These are phyloP conservation scores for Drosophila mettleri DNA, from an alignment of 2,888 invertebrate genomes.

Conservation along the genomic window DNA sequence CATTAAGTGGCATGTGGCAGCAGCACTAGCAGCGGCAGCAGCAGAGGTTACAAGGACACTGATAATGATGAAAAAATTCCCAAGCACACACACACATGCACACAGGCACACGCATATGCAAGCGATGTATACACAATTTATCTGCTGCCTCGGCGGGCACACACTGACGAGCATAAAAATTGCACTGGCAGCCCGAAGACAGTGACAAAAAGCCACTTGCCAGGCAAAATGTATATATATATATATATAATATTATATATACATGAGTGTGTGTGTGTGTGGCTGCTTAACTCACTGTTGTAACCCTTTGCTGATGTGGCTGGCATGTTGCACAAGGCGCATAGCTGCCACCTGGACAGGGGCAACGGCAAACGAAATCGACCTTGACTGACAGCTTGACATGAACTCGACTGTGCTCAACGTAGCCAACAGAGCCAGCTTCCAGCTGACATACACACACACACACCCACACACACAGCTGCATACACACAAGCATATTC, in stretches of 20 bases:
- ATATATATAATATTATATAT: conserved; percentile 6
- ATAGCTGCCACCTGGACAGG: conserved; percentile 47
- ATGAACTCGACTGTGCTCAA: conserved; percentile 74
- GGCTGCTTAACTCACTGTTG: conserved; percentile 18
- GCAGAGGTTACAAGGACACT: conserved; percentile 69
- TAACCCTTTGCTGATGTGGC: conserved; percentile 34
- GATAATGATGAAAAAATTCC: conserved; percentile 78
- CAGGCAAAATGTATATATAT: conserved; percentile 34
- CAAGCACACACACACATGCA: conserved; percentile 26
- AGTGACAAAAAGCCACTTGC: conserved; percentile 78
- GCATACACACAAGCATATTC: not conserved
- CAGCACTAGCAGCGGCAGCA: conserved; percentile 40
- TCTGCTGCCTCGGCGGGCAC: conserved; percentile 42
- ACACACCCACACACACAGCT: conserved; percentile 2
- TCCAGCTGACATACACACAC: conserved; percentile 4
- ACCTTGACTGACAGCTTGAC: conserved; percentile 81
- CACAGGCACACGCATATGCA: conserved; percentile 8
- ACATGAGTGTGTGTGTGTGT: conserved; percentile 18
- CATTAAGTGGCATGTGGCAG: conserved; percentile 80
- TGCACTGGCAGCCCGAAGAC: conserved; percentile 73
- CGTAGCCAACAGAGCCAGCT: conserved; percentile 32
- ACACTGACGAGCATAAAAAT: conserved; percentile 68
- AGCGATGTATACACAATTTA: conserved; percentile 42
- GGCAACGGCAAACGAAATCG: conserved; percentile 65
- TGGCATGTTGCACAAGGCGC: conserved; percentile 53